Evolutionary conservation across 2,113 vertebrate genomes (phyloP).

Genomic region (Furnarius figulus): DNA sequence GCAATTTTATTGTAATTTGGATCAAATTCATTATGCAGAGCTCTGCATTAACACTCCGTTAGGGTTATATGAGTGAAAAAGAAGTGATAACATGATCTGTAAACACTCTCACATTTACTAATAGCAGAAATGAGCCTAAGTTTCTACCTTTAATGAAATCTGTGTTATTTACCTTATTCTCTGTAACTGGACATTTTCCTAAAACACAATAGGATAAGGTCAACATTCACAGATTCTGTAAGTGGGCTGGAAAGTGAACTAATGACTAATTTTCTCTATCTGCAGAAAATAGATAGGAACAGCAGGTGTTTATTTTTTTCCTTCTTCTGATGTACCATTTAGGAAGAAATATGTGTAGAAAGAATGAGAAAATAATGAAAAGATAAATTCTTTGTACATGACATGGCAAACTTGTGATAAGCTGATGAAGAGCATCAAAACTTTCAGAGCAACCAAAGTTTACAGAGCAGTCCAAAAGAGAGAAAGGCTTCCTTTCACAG

Average conservation of each 20-base stretch:
- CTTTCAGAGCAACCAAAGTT: not conserved
- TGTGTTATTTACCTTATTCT: not conserved
- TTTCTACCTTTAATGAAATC: not conserved
- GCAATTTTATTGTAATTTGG: not conserved
- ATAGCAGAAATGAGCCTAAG: not conserved
- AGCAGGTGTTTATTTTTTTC: conserved; percentile 55
- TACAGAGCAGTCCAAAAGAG: not conserved
- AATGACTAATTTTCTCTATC: conserved; percentile 59
- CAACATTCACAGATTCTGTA: not conserved
- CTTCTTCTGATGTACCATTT: conserved; percentile 37
- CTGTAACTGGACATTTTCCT: not conserved
- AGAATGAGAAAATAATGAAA: conserved; percentile 46
- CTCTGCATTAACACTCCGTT: not conserved
- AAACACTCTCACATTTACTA: not conserved
- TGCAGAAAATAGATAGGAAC: conserved; percentile 38
- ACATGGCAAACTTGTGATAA: conserved; percentile 19
- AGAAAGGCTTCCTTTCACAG: not conserved
- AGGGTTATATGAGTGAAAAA: not conserved
- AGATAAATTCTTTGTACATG: conserved; percentile 35
- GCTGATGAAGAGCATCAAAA: not conserved
- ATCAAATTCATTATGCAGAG: not conserved
- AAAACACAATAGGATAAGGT: not conserved
- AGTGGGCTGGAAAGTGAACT: conserved; percentile 55
- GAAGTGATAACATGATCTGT: not conserved
- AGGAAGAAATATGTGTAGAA: not conserved